phyloP scores from a whole-genome alignment of 2,888 invertebrate species.

The Agonopterix heracliana region DNA sequence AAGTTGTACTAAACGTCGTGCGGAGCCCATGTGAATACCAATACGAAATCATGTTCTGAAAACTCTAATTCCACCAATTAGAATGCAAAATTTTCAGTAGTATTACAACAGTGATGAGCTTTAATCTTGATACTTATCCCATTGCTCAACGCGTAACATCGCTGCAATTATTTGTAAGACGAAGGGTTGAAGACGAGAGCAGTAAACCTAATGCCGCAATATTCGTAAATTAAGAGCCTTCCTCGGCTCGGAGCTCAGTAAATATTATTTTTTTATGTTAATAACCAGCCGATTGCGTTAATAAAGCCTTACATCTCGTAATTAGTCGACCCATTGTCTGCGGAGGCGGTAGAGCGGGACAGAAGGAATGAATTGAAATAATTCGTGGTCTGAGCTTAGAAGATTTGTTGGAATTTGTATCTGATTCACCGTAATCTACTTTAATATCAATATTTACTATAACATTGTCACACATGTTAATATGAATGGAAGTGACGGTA shows the following conservation, averaged over 20 bases:
- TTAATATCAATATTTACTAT: too few relatives aligned
- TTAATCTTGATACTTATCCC: slow-evolving; percentile 65
- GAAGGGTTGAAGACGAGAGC: slow-evolving; percentile 60
- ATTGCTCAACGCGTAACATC: slow-evolving; percentile 62
- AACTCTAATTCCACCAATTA: slow-evolving; percentile 45
- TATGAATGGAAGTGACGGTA: too few relatives aligned
- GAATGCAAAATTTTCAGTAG: slow-evolving; percentile 55
- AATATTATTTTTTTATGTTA: slow-evolving; percentile 77
- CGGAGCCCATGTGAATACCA: slow-evolving; percentile 38
- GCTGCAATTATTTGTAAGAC: slow-evolving; percentile 69
- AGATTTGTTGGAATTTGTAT: slow-evolving; percentile 23
- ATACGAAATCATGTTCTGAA: slow-evolving; percentile 21
- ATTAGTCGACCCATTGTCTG: slow-evolving; percentile 65
- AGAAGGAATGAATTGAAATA: slow-evolving; percentile 51
- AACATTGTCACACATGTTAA: too few relatives aligned
- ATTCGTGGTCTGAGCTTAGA: slow-evolving; percentile 30
- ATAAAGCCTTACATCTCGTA: slow-evolving; percentile 74
- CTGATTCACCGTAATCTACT: too few relatives aligned
- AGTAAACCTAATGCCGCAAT: slow-evolving; percentile 66
- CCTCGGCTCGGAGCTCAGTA: slow-evolving; percentile 50
- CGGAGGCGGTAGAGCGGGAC: slow-evolving; percentile 46
- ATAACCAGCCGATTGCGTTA: slow-evolving; percentile 71
- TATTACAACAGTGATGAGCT: slow-evolving; percentile 58
- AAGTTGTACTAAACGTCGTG: slow-evolving; percentile 23
- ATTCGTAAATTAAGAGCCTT: slow-evolving; percentile 71